Percentiles rank a stretch among this genome's conserved stretches.
Evolutionary conservation across 2,113 vertebrate species (phyloP).

Genomic region (Siniperca chuatsi): DNA sequence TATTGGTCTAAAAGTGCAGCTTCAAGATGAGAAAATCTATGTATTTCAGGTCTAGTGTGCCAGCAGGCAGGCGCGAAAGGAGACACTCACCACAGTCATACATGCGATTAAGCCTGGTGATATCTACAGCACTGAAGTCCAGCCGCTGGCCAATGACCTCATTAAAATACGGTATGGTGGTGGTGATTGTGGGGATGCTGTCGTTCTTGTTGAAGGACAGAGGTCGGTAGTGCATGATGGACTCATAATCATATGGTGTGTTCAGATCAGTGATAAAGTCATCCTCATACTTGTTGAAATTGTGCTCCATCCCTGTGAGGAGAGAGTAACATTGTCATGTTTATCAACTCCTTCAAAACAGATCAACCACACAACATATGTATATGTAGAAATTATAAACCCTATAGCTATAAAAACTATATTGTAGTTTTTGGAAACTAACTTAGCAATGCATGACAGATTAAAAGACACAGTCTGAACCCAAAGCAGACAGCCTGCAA

Average conservation of each 20-base stretch:
- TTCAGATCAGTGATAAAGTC: slow-evolving; percentile 89
- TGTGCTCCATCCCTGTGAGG: slow-evolving; percentile 84
- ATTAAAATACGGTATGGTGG: slow-evolving; percentile 90
- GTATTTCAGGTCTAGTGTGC: neutral
- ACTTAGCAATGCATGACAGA: neutral
- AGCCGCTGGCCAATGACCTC: slow-evolving; percentile 91
- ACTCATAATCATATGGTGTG: slow-evolving; percentile 94
- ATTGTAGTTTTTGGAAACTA: neutral
- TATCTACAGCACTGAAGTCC: slow-evolving; percentile 89
- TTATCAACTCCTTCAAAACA: no score
- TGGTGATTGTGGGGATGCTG: slow-evolving; percentile 89
- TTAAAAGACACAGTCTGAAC: no score
- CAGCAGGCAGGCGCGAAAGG: neutral
- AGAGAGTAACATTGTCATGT: neutral
- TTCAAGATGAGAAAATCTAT: neutral
- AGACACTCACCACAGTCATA: slow-evolving; percentile 93
- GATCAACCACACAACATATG: neutral
- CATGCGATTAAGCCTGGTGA: slow-evolving; percentile 92
- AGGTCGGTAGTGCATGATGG: slow-evolving; percentile 92
- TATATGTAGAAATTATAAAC: neutral
- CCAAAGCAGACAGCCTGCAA: neutral
- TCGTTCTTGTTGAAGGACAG: slow-evolving; percentile 92
- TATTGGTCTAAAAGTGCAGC: neutral
- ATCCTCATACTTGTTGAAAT: slow-evolving; percentile 89
- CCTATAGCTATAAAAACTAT: no score